A percentile compares a stretch with the other conserved stretches of the same genome.
Conservation (phyloP, 2,797 vertebrate species). For the Orestias chungarensis region DNA sequence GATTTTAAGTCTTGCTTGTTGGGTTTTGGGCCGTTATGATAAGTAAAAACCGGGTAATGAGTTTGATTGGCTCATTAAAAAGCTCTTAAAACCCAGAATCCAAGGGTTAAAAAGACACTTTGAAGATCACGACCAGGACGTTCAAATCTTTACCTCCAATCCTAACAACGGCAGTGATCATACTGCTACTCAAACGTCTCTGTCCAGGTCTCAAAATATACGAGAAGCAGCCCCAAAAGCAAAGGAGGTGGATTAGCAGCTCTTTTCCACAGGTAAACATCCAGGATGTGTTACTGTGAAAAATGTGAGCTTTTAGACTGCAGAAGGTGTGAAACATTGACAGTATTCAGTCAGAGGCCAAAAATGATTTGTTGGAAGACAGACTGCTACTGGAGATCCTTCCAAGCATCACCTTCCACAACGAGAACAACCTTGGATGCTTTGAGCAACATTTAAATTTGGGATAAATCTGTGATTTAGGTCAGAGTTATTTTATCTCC, state of each 20-base stretch:
- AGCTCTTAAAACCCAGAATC: no score
- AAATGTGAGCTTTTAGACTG: neutral
- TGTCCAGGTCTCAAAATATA: neutral
- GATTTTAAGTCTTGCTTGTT: no score
- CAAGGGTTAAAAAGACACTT: no score
- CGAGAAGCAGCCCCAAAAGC: neutral
- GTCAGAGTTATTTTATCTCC: neutral
- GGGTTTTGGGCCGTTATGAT: no score
- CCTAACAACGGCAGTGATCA: no score
- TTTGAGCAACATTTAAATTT: neutral
- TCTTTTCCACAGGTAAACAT: neutral
- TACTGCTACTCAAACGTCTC: neutral
- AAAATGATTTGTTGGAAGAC: neutral
- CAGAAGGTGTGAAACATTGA: neutral
- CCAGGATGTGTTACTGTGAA: neutral
- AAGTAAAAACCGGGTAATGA: no score
- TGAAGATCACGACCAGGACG: no score
- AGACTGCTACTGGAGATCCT: neutral
- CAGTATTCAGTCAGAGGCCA: neutral
- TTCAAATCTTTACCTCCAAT: no score
- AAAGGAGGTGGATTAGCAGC: neutral
- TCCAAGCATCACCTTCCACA: neutral
- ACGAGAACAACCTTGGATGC: neutral
- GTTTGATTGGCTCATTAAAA: no score
- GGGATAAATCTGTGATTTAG: neutral